Evolutionary conservation across 1,140 invertebrate species (phyloP), one percentile per base, ranked within the genome.

Genomic region (Drosophila malerkotliana): DNA sequence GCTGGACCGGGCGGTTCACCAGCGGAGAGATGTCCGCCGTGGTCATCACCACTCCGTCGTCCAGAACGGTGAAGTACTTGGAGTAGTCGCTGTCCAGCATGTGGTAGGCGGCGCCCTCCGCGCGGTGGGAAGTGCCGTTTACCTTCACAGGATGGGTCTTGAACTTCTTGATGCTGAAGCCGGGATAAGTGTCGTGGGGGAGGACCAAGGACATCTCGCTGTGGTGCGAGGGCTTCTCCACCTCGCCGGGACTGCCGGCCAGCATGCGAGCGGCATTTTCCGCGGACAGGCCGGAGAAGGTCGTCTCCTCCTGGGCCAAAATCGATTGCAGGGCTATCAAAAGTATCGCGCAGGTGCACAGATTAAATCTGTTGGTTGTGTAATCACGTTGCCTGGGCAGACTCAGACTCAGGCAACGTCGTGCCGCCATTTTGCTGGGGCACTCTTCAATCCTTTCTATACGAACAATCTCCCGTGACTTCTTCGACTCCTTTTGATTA

Each of bases 21-120:
- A 98, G 91, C 4, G 96, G 95, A 21, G 94, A 94, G 4, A 98
- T 92, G 76, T 97, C 96, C 2, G 96, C 94, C 2, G 97, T 97
- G 14, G 97, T 98, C 97, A 98, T 98, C 7, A 98, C 94, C 45
- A 97, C 94, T 21, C 97, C 97, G 91, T 97, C 95, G 52, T 96
- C 94, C n/a, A 98, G 93, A 30, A 98, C 94, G 1, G 97, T 96
- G 90, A 98, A 98, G 88, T 95, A 97, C 52, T 96, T 94, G 9
- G 95, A 96, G 90, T 94, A 96, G 47, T 95, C 96, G 18, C 94
- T 96, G 71, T 97, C 95, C 72, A 97, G 57, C 81, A 91, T 90
- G 58, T 91, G 89, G 62, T 91, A 90, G 39, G 84, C 78, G 30
- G 79, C 83, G 0, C 15, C 49, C 6, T 24, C 47, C 21, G 21